Percentiles rank a stretch among this genome's conserved stretches.
Conservation (phyloP, 2,113 vertebrate species). For the Axis porcinus region DNA sequence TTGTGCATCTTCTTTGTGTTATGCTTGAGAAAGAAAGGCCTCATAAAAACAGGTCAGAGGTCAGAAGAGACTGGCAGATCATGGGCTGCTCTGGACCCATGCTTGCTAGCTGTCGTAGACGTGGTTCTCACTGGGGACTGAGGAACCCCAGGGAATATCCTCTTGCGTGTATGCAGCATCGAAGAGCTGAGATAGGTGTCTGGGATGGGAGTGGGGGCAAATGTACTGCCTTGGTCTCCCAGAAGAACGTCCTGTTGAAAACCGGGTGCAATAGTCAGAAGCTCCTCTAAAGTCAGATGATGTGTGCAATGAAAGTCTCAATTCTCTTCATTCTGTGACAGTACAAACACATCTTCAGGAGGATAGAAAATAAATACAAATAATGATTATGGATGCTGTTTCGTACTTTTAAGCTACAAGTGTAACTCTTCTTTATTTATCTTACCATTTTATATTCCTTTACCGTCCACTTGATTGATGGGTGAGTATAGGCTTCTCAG, state of each 20-base stretch:
- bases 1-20: neutral
- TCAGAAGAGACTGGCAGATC: neutral
- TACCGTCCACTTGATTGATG: neutral
- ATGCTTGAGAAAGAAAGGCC: neutral
- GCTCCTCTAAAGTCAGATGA: neutral
- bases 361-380: neutral
- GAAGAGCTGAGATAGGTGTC: neutral
- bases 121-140: neutral
- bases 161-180: neutral
- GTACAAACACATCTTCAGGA: neutral
- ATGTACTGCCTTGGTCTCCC: neutral
- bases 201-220: neutral
- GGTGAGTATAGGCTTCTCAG: neutral
- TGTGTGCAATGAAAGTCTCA: neutral
- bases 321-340: neutral
- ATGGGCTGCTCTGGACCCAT: neutral
- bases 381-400: neutral
- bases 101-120: neutral
- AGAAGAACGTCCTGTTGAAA: neutral
- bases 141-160: neutral
- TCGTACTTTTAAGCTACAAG: neutral
- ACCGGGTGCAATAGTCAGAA: neutral
- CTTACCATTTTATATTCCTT: neutral
- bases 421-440: neutral
- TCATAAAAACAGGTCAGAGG: neutral